Conservation (phyloP, 2,113 vertebrate genomes). For the Chaetodon auriga region DNA sequence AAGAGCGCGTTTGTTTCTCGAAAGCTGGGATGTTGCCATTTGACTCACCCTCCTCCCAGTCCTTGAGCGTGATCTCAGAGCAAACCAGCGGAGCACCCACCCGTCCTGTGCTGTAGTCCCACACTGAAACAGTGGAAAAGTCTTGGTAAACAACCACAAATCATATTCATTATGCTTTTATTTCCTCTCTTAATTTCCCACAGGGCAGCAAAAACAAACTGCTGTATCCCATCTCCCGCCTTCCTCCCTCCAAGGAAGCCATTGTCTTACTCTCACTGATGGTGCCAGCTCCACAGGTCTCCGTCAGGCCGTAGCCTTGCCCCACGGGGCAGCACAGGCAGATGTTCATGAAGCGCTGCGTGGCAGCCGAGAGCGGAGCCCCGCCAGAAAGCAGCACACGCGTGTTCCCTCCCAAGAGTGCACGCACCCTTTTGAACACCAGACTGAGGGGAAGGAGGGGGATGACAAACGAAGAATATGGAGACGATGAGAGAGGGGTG, state of each 20-base stretch:
- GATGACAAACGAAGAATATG: not conserved
- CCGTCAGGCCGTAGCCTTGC: slow-evolving; percentile 96
- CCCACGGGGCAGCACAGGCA: slow-evolving; percentile 98
- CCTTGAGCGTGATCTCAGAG: slow-evolving; percentile 92
- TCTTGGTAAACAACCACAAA: not conserved
- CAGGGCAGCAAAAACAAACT: not conserved
- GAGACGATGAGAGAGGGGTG: not conserved
- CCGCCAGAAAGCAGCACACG: slow-evolving; percentile 94
- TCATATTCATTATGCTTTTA: not conserved
- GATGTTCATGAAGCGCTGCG: slow-evolving; percentile 99
- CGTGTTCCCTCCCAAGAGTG: slow-evolving; percentile 92
- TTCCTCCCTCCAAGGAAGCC: not conserved
- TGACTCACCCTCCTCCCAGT: slow-evolving; percentile 96
- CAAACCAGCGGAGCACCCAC: slow-evolving; percentile 97
- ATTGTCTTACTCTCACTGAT: slow-evolving; percentile 90
- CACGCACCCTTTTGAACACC: slow-evolving; percentile 92
- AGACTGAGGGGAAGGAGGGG: slow-evolving; percentile 80
- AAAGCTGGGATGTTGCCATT: not conserved
- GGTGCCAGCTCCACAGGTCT: slow-evolving; percentile 94
- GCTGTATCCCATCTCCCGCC: not conserved
- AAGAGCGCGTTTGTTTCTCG: not conserved
- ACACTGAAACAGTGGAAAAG: slow-evolving; percentile 80
- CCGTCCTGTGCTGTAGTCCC: slow-evolving; percentile 95
- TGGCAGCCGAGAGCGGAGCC: slow-evolving; percentile 94
- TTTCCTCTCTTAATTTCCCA: slow-evolving; percentile 17